A percentile compares a stretch with the other conserved stretches of the same genome.
Evolutionary conservation across 2,888 invertebrate species (phyloP).

Genomic region (Allygus modestus): DNA sequence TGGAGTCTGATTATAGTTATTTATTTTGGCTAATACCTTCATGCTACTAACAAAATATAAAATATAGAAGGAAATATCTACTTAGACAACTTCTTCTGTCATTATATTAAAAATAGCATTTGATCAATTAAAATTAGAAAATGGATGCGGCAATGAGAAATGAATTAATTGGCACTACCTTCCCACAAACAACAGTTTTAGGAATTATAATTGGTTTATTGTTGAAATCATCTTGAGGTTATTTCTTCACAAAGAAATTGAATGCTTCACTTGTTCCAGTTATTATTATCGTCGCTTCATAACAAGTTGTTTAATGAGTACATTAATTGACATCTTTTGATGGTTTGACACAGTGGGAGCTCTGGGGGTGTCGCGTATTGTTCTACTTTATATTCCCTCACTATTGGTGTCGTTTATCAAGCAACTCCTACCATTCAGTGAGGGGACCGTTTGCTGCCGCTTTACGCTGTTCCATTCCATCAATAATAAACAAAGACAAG

Average conservation of each 20-base stretch:
- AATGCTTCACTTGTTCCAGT: conserved; percentile 36
- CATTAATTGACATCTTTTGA: conserved; percentile 56
- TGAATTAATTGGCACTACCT: neutral
- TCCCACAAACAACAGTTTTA: neutral
- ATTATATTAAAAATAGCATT: neutral
- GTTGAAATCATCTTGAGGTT: conserved; percentile 41
- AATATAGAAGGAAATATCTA: too few relatives aligned
- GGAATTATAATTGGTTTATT: conserved; percentile 52
- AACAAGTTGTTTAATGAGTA: conserved; percentile 54
- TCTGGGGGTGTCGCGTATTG: conserved; percentile 3
- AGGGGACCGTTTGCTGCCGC: neutral
- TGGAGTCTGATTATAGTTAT: too few relatives aligned
- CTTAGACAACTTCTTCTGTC: neutral
- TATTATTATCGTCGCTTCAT: conserved; percentile 41
- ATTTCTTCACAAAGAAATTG: conserved; percentile 49
- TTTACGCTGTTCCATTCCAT: neutral
- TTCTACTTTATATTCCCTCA: conserved; percentile 19
- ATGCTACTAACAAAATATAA: too few relatives aligned
- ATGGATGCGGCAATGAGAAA: neutral
- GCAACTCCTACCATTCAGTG: neutral
- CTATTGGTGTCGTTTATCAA: conserved; percentile 45
- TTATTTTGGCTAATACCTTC: too few relatives aligned
- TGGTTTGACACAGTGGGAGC: conserved; percentile 36
- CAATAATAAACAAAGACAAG: neutral
- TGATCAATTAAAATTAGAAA: conserved; percentile 1